Percentiles rank a stretch among this genome's conserved stretches.
Evolutionary conservation across 2,113 vertebrate species (phyloP).

Genomic region (Python bivittatus): DNA sequence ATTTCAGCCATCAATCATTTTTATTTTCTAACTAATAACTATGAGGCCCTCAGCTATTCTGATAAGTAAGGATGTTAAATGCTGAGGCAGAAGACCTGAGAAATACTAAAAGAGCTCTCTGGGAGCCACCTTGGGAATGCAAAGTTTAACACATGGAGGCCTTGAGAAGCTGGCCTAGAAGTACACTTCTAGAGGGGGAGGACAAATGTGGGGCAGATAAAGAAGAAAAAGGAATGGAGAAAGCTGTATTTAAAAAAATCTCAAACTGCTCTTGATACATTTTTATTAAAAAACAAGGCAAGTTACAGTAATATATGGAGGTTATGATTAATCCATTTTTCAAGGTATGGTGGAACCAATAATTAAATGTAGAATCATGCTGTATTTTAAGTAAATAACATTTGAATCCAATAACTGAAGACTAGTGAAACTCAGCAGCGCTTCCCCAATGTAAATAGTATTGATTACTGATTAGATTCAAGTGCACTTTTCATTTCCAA

Average conservation of each 20-base stretch:
- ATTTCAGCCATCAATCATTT: neutral
- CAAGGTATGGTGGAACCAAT: neutral
- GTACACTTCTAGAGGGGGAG: neutral
- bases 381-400: conserved; percentile 9
- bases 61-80: neutral
- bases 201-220: neutral
- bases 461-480: neutral
- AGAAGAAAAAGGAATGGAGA: neutral
- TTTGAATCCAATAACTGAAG: conserved; percentile 14
- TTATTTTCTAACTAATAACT: neutral
- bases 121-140: neutral
- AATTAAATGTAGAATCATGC: neutral
- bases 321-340: conserved; percentile 1
- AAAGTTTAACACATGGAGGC: neutral
- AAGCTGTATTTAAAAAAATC: neutral
- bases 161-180: neutral
- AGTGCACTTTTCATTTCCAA: neutral
- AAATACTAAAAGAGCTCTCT: neutral
- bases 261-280: neutral
- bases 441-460: neutral
- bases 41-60: neutral
- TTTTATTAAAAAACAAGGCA: neutral
- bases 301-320: neutral
- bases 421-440: neutral
- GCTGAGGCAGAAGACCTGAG: neutral